phyloP scores from a whole-genome alignment of 2,113 vertebrate genomes.

The Perca flavescens region DNA sequence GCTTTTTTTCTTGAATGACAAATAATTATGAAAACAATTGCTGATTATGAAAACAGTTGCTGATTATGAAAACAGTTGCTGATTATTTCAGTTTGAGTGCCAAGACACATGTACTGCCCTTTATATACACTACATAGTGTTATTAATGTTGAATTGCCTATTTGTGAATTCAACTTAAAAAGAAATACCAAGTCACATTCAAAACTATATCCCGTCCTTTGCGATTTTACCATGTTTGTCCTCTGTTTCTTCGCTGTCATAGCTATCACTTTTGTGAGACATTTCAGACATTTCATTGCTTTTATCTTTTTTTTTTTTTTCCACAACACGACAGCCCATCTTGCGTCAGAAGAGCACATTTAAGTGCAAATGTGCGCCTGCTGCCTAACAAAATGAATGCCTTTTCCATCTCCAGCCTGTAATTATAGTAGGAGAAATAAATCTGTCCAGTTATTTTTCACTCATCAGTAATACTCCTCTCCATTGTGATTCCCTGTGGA shows the following conservation, averaged over 20 bases:
- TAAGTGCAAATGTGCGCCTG: conserved; percentile 69
- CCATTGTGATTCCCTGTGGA: conserved; percentile 76
- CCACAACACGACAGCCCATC: conserved; percentile 13
- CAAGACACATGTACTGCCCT: neutral
- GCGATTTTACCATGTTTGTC: neutral
- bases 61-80: neutral
- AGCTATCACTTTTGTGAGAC: conserved; percentile 17
- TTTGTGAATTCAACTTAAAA: neutral
- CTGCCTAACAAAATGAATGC: conserved; percentile 60
- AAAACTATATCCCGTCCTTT: neutral
- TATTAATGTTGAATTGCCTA: neutral
- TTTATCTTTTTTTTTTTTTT: conserved; percentile 17
- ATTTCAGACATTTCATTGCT: conserved; percentile 26
- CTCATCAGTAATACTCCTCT: conserved; percentile 77
- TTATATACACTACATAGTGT: neutral
- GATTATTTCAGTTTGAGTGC: neutral
- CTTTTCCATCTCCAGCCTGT: conserved; percentile 70
- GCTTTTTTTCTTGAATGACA: neutral
- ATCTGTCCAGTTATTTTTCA: conserved; percentile 78
- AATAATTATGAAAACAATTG: neutral
- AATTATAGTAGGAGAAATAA: conserved; percentile 79
- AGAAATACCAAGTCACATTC: neutral
- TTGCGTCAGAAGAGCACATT: conserved; percentile 54
- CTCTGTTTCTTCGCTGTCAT: neutral
- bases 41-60: neutral